phyloP scores from a whole-genome alignment of 2,888 invertebrate genomes.

The Cacoxenus indagator region DNA sequence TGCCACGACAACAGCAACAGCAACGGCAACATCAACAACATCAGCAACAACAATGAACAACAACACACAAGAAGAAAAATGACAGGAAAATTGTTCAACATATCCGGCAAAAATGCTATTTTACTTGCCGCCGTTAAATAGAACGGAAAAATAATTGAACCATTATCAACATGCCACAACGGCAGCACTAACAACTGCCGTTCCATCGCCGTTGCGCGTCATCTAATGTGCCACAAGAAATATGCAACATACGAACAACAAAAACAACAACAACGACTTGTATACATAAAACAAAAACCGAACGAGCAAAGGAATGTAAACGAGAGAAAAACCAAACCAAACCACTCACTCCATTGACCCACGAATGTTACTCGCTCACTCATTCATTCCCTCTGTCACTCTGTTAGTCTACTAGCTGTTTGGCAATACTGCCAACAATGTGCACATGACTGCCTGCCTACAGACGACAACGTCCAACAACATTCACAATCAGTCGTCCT shows the following conservation, averaged over 20 bases:
- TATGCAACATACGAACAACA: constrained; percentile 1
- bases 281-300: not conserved
- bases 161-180: constrained; percentile 57
- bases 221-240: not conserved
- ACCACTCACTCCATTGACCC: not conserved
- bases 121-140: constrained; percentile 79
- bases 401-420: not conserved
- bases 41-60: constrained; percentile 31
- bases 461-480: not conserved
- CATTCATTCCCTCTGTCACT: not conserved
- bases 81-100: constrained; percentile 54
- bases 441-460: not conserved
- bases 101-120: constrained; percentile 47
- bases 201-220: not conserved
- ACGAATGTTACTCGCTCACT: not conserved
- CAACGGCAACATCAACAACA: constrained; percentile 17
- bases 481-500: not conserved
- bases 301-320: not conserved
- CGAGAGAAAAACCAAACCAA: not conserved
- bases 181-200: constrained; percentile 34
- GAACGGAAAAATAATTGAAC: constrained; percentile 86
- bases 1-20: not conserved
- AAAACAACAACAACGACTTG: constrained; percentile 5
- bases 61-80: constrained; percentile 35
- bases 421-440: not conserved